Percentiles rank a stretch among this genome's conserved stretches.
phyloP scores from a whole-genome alignment of 1,140 invertebrate species.

The Sitophilus oryzae region DNA sequence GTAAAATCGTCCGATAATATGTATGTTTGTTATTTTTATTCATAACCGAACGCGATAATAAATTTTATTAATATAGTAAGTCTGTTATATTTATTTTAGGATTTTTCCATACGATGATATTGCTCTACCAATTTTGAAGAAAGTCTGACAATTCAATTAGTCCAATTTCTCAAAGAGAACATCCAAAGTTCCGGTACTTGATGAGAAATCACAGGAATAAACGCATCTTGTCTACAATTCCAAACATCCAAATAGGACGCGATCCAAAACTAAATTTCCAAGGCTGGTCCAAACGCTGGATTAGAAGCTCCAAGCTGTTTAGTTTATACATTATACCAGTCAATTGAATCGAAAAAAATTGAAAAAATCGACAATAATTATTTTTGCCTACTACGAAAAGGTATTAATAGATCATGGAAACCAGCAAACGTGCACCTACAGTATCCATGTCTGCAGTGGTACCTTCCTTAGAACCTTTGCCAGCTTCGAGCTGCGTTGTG shows the following conservation, averaged over 20 bases:
- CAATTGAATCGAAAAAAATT: slow-evolving; percentile 21
- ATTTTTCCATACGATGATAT: too few relatives aligned
- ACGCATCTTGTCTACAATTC: slow-evolving; percentile 18
- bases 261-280: slow-evolving; percentile 35
- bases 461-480: slow-evolving; percentile 23
- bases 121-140: too few relatives aligned
- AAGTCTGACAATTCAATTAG: too few relatives aligned
- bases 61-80: too few relatives aligned
- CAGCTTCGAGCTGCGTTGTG: slow-evolving; percentile 4
- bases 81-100: too few relatives aligned
- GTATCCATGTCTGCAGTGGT: slow-evolving; percentile 41
- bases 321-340: slow-evolving; percentile 23
- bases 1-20: too few relatives aligned
- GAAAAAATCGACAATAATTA: not conserved
- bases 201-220: slow-evolving; percentile 30
- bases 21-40: too few relatives aligned
- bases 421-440: slow-evolving; percentile 37
- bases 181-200: slow-evolving; percentile 28
- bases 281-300: slow-evolving; percentile 37
- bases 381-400: not conserved
- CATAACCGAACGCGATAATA: too few relatives aligned
- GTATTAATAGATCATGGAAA: slow-evolving; percentile 1
- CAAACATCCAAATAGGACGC: slow-evolving; percentile 29
- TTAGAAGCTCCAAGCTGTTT: slow-evolving; percentile 15
- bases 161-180: slow-evolving; percentile 6